These are phyloP conservation scores for Nilaparvata lugens DNA, from an alignment of 1,140 invertebrate genomes.

Conservation along the genomic window DNA sequence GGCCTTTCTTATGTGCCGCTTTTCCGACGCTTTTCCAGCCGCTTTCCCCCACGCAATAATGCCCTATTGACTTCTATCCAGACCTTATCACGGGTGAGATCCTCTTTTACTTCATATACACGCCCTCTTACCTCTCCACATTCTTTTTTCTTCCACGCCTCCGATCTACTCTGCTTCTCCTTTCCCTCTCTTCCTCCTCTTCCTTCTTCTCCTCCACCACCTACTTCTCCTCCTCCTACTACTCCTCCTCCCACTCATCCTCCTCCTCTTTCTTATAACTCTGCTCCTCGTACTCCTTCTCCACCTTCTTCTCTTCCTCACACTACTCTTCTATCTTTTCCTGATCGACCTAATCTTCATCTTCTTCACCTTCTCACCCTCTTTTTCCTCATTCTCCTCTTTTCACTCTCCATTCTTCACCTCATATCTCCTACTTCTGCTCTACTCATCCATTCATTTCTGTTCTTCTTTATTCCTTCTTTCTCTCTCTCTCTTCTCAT, in stretches of 20 bases:
- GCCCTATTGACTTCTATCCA: constrained; percentile 5
- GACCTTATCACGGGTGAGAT: not conserved
- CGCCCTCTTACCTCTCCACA: too few species aligned
- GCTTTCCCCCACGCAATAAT: not conserved
- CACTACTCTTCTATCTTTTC: not conserved
- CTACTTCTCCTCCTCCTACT: too few species aligned
- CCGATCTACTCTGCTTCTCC: too few species aligned
- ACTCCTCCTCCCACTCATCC: not conserved
- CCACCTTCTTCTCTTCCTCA: not conserved
- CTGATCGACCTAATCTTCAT: too few species aligned
- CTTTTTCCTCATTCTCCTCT: not conserved
- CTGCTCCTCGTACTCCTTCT: not conserved
- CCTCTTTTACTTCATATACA: not conserved
- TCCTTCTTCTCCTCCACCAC: too few species aligned
- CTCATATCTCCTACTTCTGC: not conserved
- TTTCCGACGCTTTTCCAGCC: not conserved
- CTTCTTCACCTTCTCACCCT: not conserved
- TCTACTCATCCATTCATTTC: too few species aligned
- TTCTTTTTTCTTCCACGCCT: too few species aligned
- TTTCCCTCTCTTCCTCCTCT: too few species aligned
- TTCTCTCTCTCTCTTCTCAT: too few species aligned
- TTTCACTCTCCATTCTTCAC: not conserved
- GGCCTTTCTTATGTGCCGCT: constrained; percentile 1
- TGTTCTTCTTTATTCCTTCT: too few species aligned
- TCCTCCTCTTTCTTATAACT: not conserved